These are phyloP conservation scores for Parnassius mnemosyne DNA, from an alignment of 2,888 invertebrate genomes.

Conservation along the genomic window DNA sequence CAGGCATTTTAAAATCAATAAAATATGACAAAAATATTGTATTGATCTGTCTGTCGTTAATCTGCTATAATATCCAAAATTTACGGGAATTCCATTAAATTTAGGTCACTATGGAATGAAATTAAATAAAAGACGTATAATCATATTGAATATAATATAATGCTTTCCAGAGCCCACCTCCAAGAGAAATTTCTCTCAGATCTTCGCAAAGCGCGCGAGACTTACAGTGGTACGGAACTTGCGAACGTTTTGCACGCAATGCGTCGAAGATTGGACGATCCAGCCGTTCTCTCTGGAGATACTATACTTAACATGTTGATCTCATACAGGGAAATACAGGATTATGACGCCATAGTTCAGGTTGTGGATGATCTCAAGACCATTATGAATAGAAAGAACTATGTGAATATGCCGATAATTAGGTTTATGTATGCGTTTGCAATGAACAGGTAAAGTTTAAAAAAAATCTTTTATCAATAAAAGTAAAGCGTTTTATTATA, in stretches of 20 bases:
- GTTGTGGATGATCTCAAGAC: constrained; percentile 96
- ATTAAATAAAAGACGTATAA: too few species aligned
- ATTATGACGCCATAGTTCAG: constrained; percentile 98
- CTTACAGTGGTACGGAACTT: constrained; percentile 90
- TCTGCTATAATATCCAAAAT: too few species aligned
- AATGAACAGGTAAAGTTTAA: constrained; percentile 85
- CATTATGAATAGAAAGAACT: constrained; percentile 93
- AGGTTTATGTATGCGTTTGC: constrained; percentile 98
- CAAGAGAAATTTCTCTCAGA: constrained; percentile 98
- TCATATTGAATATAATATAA: neutral
- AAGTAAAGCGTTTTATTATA: too few species aligned
- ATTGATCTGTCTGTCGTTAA: too few species aligned
- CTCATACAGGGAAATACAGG: constrained; percentile 94
- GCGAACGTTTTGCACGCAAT: constrained; percentile 92
- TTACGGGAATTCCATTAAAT: too few species aligned
- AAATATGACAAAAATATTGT: too few species aligned
- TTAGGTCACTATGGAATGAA: too few species aligned
- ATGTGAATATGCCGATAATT: constrained; percentile 94
- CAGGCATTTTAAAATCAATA: too few species aligned
- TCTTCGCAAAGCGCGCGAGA: constrained; percentile 94
- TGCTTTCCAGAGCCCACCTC: constrained; percentile 90
- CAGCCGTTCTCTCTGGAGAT: constrained; percentile 97
- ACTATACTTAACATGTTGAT: constrained; percentile 97
- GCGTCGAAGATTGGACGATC: constrained; percentile 96
- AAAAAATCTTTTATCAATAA: neutral